Percentiles rank a stretch among this genome's conserved stretches.
Evolutionary conservation across 2,888 invertebrate genomes (phyloP).

Genomic region (Trachelus troglodyta): DNA sequence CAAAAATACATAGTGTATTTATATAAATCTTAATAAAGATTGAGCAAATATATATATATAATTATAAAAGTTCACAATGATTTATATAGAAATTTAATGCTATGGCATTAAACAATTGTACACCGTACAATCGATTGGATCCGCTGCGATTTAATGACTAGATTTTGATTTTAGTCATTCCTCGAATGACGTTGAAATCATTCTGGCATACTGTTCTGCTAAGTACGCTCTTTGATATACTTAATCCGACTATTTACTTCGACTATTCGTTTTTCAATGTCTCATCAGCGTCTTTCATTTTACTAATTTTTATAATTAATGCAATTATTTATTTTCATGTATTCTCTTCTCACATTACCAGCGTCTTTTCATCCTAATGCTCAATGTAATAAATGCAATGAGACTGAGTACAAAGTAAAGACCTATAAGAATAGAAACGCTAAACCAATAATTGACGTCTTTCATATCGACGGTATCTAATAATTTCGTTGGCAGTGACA

Average conservation of each 20-base stretch:
- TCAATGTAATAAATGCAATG: constrained; percentile 76
- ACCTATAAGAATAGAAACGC: constrained; percentile 74
- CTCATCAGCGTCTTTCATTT: neutral
- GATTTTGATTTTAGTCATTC: neutral
- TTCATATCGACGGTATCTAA: constrained; percentile 80
- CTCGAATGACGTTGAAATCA: neutral
- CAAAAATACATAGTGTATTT: neutral
- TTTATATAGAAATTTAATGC: neutral
- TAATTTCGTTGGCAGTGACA: constrained; percentile 76
- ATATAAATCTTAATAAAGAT: neutral
- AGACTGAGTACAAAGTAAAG: constrained; percentile 75
- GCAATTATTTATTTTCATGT: neutral
- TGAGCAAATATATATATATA: neutral
- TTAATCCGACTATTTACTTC: no score
- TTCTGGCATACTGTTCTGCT: neutral
- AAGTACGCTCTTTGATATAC: neutral
- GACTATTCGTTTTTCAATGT: neutral
- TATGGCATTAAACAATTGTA: neutral
- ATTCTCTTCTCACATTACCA: constrained; percentile 10
- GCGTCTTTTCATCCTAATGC: constrained; percentile 71
- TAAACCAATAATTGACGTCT: constrained; percentile 74
- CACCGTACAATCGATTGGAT: neutral
- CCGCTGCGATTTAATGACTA: neutral
- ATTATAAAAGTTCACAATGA: neutral
- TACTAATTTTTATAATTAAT: neutral